Conservation (phyloP, 1,140 invertebrate genomes). For the Aphaenogaster rudis region DNA sequence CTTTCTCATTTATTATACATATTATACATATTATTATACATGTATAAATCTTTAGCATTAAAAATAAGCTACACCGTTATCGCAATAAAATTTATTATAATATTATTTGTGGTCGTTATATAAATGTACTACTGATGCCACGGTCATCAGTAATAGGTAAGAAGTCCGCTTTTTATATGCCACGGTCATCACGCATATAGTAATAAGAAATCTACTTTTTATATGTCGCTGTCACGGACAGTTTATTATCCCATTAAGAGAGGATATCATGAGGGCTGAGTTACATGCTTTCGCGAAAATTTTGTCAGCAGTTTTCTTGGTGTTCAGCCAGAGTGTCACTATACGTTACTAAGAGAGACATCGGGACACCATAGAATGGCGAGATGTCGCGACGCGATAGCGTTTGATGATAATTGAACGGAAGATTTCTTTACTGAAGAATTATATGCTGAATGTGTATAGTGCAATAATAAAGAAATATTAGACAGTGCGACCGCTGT, state of each 20-base stretch:
- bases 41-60: background rate
- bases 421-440: background rate
- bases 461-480: background rate
- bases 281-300: constrained; percentile 64
- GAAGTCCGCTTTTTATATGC: constrained; percentile 24
- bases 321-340: constrained; percentile 60
- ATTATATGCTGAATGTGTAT: constrained; percentile 40
- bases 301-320: constrained; percentile 75
- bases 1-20: background rate
- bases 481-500: background rate
- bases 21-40: no score
- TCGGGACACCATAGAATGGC: background rate
- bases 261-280: constrained; percentile 60
- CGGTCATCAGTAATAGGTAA: constrained; percentile 11
- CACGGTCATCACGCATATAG: background rate
- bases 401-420: constrained; percentile 41
- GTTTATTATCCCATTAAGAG: constrained; percentile 67
- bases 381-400: constrained; percentile 44
- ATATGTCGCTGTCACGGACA: constrained; percentile 30
- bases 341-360: constrained; percentile 26
- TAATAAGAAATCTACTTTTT: constrained; percentile 41
- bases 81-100: background rate
- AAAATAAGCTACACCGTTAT: background rate
- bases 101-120: background rate
- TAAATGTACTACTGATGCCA: constrained; percentile 13